phyloP scores from a whole-genome alignment of 2,113 vertebrate species.

The Tympanuchus pallidicinctus region DNA sequence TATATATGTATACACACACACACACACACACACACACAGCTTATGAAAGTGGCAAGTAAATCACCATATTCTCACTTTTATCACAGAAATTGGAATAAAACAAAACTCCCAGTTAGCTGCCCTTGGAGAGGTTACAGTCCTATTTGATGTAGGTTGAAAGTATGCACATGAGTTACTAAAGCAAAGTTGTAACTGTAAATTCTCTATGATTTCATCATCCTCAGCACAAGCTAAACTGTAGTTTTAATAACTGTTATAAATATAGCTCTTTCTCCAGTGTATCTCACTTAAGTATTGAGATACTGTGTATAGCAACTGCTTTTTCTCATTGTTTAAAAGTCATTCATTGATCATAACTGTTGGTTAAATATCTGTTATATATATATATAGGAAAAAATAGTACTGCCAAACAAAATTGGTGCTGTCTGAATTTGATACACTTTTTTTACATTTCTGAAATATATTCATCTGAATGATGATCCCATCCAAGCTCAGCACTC shows the following conservation, averaged over 20 bases:
- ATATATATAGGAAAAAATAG: neutral
- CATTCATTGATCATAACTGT: neutral
- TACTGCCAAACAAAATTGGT: neutral
- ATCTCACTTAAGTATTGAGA: neutral
- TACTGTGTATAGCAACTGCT: neutral
- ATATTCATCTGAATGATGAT: neutral
- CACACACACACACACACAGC: neutral
- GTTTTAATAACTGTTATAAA: neutral
- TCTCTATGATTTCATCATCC: neutral
- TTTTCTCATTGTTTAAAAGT: neutral
- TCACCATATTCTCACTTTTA: neutral
- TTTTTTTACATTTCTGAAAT: neutral
- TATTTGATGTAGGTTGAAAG: neutral
- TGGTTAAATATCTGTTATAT: neutral
- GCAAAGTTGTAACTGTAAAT: neutral
- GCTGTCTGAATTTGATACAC: neutral
- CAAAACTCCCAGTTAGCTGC: neutral
- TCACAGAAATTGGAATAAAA: neutral
- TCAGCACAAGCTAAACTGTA: neutral
- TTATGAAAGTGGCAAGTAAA: neutral
- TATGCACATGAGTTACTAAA: neutral
- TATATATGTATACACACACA: neutral
- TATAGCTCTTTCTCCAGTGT: neutral
- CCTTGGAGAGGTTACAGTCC: neutral
- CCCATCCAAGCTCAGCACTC: neutral